phyloP scores from a whole-genome alignment of 2,113 vertebrate species.

The Parotia lawesii region DNA sequence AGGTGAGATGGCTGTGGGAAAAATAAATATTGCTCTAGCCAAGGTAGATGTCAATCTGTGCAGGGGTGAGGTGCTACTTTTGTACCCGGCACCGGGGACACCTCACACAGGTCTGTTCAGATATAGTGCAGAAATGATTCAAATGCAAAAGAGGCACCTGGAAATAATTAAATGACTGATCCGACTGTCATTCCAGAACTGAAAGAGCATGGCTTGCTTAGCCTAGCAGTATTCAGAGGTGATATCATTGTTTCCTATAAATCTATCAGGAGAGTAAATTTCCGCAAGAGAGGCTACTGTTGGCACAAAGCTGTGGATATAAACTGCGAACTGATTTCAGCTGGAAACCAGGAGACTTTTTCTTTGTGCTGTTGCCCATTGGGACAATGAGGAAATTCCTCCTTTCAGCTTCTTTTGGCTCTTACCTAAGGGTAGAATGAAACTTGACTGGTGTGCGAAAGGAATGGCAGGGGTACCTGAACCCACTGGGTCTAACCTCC shows the following conservation, averaged over 20 bases:
- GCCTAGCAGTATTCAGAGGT: slow-evolving; percentile 12
- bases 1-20: background rate
- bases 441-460: background rate
- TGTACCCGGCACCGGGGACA: background rate
- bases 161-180: background rate
- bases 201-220: slow-evolving; percentile 25
- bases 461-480: background rate
- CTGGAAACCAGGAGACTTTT: background rate
- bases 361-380: background rate
- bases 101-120: background rate
- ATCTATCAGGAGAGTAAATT: background rate
- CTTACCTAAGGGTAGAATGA: background rate
- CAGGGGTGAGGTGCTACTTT: background rate
- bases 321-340: background rate
- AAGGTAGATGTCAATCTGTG: background rate
- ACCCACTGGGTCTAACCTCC: background rate
- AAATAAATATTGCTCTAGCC: background rate
- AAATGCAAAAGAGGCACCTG: background rate
- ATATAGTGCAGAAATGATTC: background rate
- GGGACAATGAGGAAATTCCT: background rate
- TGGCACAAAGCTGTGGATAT: background rate
- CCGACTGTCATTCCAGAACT: background rate
- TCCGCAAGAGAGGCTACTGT: background rate
- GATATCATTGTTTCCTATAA: slow-evolving; percentile 25
- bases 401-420: background rate